A percentile compares a stretch with the other conserved stretches of the same genome.
These are phyloP conservation scores for Stenichneumon culpator DNA, from an alignment of 2,888 invertebrate genomes.

Conservation along the genomic window DNA sequence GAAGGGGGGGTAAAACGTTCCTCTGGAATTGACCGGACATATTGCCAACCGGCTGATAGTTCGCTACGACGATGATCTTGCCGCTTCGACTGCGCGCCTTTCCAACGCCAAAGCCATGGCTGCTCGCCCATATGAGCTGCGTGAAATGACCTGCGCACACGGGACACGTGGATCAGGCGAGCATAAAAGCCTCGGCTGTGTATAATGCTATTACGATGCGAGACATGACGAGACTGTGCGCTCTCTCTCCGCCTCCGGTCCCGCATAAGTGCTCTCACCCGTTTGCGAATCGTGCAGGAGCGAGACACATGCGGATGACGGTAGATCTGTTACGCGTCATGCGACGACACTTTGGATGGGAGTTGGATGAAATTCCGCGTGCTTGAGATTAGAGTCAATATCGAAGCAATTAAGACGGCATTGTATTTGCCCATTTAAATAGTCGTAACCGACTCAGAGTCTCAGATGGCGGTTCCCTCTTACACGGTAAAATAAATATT, in stretches of 20 bases:
- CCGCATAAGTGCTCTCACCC: neutral
- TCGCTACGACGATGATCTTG: constrained; percentile 93
- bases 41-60: constrained; percentile 94
- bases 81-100: constrained; percentile 92
- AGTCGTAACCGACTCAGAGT: neutral
- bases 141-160: constrained; percentile 92
- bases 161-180: constrained; percentile 68
- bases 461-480: no score
- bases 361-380: neutral
- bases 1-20: constrained; percentile 92
- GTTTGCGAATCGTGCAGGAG: neutral
- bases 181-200: constrained; percentile 58
- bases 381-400: neutral
- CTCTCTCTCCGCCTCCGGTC: neutral
- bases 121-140: constrained; percentile 93
- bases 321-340: neutral
- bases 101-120: constrained; percentile 92
- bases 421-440: neutral
- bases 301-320: neutral
- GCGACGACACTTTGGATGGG: neutral
- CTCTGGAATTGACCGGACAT: constrained; percentile 90
- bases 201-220: constrained; percentile 9
- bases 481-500: neutral
- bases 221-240: neutral
- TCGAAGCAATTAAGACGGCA: neutral